These are phyloP conservation scores for Dolomedes plantarius DNA, from an alignment of 2,888 invertebrate species.

Conservation along the genomic window DNA sequence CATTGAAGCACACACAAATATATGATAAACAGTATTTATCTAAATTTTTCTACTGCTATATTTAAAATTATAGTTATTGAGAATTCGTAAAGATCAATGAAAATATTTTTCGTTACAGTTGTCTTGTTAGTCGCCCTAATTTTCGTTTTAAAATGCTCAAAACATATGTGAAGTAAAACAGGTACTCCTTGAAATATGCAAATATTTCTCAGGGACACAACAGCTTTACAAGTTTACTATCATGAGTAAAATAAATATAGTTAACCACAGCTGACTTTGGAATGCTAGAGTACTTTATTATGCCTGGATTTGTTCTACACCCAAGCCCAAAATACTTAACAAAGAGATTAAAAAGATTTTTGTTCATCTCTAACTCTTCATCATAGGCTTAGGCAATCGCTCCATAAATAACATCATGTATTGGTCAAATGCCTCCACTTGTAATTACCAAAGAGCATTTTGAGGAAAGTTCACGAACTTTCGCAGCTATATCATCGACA, in stretches of 20 bases:
- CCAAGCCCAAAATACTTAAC: slow-evolving; percentile 75
- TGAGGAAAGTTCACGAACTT: slow-evolving; percentile 81
- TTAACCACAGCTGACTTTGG: slow-evolving; percentile 78
- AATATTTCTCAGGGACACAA: slow-evolving; percentile 81
- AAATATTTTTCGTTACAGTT: slow-evolving; percentile 39
- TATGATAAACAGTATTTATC: slow-evolving; percentile 77
- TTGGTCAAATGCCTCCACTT: slow-evolving; percentile 87
- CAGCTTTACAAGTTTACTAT: slow-evolving; percentile 78
- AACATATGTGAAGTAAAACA: slow-evolving; percentile 78
- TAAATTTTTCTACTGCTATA: slow-evolving; percentile 78
- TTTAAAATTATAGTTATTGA: slow-evolving; percentile 77
- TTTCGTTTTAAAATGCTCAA: slow-evolving; percentile 73
- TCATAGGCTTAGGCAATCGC: slow-evolving; percentile 80
- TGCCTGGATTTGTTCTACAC: slow-evolving; percentile 74
- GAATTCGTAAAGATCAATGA: slow-evolving; percentile 68
- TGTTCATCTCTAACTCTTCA: slow-evolving; percentile 76
- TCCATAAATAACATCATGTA: slow-evolving; percentile 86
- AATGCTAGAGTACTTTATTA: slow-evolving; percentile 75
- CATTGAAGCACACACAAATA: slow-evolving; percentile 95
- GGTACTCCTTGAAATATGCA: slow-evolving; percentile 86
- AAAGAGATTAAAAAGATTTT: slow-evolving; percentile 77
- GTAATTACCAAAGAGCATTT: slow-evolving; percentile 84
- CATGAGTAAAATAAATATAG: slow-evolving; percentile 78
- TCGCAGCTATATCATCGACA: slow-evolving; percentile 81
- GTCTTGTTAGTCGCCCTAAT: slow-evolving; percentile 71